Conservation (phyloP, 2,888 invertebrate genomes). For the Anorthoa munda region DNA sequence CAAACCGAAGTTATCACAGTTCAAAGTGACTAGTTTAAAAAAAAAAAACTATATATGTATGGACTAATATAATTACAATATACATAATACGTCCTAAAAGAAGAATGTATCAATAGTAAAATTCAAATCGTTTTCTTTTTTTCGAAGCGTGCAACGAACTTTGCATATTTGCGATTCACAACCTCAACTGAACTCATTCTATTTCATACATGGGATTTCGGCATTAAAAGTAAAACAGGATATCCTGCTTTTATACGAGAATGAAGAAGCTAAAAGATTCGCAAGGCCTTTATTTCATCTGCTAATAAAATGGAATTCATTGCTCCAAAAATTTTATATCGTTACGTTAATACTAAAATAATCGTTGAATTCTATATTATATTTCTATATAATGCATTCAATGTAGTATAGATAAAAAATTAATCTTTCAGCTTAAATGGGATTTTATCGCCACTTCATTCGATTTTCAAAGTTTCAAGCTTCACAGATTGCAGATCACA, state of each 20-base stretch:
- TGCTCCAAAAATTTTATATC: neutral
- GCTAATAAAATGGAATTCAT: conserved; percentile 26
- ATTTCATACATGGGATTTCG: conserved; percentile 1
- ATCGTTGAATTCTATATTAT: no score
- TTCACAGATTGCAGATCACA: neutral
- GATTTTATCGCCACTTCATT: neutral
- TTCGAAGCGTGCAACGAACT: conserved; percentile 8
- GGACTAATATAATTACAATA: no score
- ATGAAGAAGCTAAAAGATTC: conserved; percentile 38
- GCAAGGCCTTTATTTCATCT: conserved; percentile 40
- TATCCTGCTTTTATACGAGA: conserved; percentile 42
- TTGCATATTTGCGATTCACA: neutral
- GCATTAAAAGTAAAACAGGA: conserved; percentile 55
- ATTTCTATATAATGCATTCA: neutral
- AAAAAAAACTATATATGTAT: no score
- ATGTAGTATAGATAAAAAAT: neutral
- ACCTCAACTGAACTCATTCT: conserved; percentile 10
- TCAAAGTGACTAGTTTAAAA: no score
- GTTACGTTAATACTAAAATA: neutral
- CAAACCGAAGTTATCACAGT: no score
- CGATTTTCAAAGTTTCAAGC: neutral
- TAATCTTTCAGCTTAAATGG: neutral
- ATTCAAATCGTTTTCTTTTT: conserved; percentile 1
- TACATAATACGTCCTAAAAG: neutral
- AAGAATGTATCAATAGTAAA: neutral